Evolutionary conservation across 1,140 invertebrate species (phyloP).

Genomic region (Oscheius sp.): DNA sequence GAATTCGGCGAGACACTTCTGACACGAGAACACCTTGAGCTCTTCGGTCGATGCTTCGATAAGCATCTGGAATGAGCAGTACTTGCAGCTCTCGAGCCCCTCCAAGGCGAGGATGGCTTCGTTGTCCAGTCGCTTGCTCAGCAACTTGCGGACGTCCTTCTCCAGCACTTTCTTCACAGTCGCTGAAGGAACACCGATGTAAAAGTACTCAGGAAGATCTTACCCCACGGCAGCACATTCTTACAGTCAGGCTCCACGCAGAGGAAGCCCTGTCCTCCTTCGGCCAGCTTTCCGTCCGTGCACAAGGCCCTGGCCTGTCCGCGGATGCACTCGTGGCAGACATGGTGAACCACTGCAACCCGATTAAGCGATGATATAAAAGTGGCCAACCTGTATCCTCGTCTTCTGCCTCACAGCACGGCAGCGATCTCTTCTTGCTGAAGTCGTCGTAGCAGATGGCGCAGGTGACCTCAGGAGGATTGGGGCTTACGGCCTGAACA

Average conservation of each 20-base stretch:
- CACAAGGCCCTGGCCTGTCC: not conserved
- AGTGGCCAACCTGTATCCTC: no score
- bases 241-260: not conserved
- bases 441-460: not conserved
- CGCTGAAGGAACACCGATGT: not conserved
- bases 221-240: not conserved
- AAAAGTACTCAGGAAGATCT: not conserved
- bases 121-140: not conserved
- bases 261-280: not conserved
- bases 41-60: not conserved
- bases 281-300: not conserved
- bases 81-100: not conserved
- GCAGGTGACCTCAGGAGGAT: not conserved
- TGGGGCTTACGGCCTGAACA: not conserved
- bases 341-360: no score
- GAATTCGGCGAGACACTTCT: not conserved
- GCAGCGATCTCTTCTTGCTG: not conserved
- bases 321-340: not conserved
- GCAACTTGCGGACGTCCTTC: not conserved
- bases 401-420: not conserved
- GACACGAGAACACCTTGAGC: not conserved
- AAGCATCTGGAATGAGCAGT: not conserved
- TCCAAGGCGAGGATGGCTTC: not conserved
- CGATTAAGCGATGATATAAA: no score
- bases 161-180: not conserved